Evolutionary conservation across 2,797 vertebrate species (phyloP).

Genomic region (Mus spretus): DNA sequence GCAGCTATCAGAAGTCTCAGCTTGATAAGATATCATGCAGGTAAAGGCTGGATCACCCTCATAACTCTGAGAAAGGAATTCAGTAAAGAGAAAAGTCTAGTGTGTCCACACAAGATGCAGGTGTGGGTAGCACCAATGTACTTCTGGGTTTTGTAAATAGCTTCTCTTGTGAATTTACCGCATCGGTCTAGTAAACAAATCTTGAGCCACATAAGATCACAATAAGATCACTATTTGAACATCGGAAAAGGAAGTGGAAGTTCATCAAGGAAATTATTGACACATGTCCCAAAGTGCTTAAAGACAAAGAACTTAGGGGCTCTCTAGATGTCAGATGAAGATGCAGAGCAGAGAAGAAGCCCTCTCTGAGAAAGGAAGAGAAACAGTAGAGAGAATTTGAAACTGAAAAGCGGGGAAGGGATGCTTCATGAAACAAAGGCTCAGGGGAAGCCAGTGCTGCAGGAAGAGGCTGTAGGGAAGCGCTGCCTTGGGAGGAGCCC

Average conservation of each 20-base stretch:
- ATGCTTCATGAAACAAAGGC: not conserved
- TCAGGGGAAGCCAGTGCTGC: not conserved
- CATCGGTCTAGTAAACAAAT: not conserved
- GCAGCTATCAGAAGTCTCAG: not conserved
- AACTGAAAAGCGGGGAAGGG: not conserved
- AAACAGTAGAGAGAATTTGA: not conserved
- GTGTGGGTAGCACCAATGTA: not conserved
- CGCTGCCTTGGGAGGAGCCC: not conserved
- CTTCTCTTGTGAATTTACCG: not conserved
- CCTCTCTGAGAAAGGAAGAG: not conserved
- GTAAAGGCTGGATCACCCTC: not conserved
- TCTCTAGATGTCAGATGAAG: not conserved
- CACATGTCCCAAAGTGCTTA: not conserved
- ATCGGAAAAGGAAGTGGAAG: not conserved
- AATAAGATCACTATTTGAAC: not conserved
- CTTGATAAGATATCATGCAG: not conserved
- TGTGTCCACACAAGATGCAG: not conserved
- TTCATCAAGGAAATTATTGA: not conserved
- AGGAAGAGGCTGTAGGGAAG: not conserved
- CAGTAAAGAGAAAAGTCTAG: no score
- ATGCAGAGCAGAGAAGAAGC: not conserved
- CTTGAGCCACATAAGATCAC: not conserved
- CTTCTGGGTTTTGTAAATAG: not conserved
- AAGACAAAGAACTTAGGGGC: not conserved
- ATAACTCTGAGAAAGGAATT: not conserved